These are phyloP conservation scores for Aurelia sp. DNA, from an alignment of 30 jellyfish, hydroid and myxozoan species.

Conservation along the genomic window DNA sequence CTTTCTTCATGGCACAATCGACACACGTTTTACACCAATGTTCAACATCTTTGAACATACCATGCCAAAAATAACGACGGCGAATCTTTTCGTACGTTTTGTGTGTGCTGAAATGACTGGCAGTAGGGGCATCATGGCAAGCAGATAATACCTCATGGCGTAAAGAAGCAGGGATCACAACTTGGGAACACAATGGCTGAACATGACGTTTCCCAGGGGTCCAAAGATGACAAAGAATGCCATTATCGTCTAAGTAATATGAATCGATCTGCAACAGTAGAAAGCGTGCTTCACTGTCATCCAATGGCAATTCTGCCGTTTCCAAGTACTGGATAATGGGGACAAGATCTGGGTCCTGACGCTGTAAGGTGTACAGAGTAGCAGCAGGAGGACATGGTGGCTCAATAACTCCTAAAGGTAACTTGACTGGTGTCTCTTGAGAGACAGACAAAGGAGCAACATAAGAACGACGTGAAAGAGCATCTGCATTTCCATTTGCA, in stretches of 20 bases:
- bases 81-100: conserved; percentile 52
- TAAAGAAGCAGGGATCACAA: conserved; percentile 38
- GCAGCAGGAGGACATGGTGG: not conserved
- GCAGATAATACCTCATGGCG: conserved; percentile 32
- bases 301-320: not conserved
- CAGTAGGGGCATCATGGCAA: conserved; percentile 52
- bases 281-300: not conserved
- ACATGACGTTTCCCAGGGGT: conserved; percentile 30
- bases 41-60: conserved; percentile 39
- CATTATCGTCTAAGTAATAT: too few species aligned
- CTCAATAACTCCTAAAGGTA: not conserved
- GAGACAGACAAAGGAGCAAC: not conserved
- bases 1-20: too few species aligned
- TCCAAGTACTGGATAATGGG: not conserved
- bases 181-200: conserved; percentile 17
- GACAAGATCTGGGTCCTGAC: not conserved
- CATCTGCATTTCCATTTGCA: conserved; percentile 6
- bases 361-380: not conserved
- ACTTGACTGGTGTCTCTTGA: not conserved
- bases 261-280: too few species aligned
- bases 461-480: conserved; percentile 19
- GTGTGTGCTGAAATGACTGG: conserved; percentile 22
- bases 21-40: conserved; percentile 42
- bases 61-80: conserved; percentile 43
- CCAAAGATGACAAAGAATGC: conserved; percentile 32